Percentiles rank a stretch among this genome's conserved stretches.
These are phyloP conservation scores for Sclerodermus sp. DNA, from an alignment of 2,888 invertebrate genomes.

Conservation along the genomic window DNA sequence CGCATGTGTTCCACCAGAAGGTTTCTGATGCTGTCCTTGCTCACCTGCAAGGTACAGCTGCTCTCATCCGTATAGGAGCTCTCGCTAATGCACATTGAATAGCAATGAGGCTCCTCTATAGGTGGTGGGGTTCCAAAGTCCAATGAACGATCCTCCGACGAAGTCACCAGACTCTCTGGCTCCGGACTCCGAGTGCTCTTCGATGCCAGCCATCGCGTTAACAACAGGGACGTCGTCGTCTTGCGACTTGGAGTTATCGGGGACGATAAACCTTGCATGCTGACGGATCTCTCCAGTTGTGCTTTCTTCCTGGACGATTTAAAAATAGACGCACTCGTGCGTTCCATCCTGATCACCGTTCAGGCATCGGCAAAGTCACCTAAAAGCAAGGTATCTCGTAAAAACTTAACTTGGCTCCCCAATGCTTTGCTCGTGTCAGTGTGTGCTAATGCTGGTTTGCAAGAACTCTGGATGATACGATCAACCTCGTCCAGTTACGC, in stretches of 20 bases:
- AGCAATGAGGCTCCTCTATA: slow-evolving; percentile 64
- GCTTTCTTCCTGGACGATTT: slow-evolving; percentile 39
- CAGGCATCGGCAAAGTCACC: too few species aligned
- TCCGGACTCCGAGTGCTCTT: slow-evolving; percentile 14
- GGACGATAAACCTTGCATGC: slow-evolving; percentile 38
- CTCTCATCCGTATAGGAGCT: slow-evolving; percentile 66
- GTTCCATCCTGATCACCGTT: too few species aligned
- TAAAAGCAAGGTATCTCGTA: too few species aligned
- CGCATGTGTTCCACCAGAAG: slow-evolving; percentile 76
- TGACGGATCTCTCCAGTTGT: slow-evolving; percentile 34
- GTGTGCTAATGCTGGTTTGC: too few species aligned
- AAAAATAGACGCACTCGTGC: too few species aligned
- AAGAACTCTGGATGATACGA: too few species aligned
- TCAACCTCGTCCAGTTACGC: too few species aligned
- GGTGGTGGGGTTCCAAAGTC: slow-evolving; percentile 80
- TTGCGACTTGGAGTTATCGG: slow-evolving; percentile 29
- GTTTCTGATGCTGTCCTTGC: slow-evolving; percentile 69
- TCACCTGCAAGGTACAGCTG: slow-evolving; percentile 53
- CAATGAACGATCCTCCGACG: slow-evolving; percentile 62
- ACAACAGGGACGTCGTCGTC: slow-evolving; percentile 35
- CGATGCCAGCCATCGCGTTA: slow-evolving; percentile 37
- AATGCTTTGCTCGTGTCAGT: too few species aligned
- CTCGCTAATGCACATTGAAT: slow-evolving; percentile 79
- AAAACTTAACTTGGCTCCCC: too few species aligned
- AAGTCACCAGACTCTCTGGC: slow-evolving; percentile 23